Conservation (phyloP, 2,113 vertebrate species). For the Austrofundulus limnaeus region DNA sequence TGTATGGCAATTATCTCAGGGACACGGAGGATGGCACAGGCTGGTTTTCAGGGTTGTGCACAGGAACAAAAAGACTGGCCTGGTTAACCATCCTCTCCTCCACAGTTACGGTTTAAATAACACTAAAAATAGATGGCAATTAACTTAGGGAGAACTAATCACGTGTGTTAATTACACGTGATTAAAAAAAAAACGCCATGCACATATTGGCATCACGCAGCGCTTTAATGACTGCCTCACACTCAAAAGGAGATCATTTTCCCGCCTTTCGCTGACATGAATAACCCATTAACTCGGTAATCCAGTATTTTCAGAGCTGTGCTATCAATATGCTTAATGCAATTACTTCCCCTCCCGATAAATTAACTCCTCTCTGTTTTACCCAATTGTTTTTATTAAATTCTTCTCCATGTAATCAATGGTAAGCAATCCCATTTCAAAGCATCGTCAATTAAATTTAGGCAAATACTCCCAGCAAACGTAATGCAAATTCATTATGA, state of each 20-base stretch:
- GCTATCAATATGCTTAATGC: constrained; percentile 15
- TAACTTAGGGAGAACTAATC: constrained; percentile 1
- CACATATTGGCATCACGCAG: constrained; percentile 2
- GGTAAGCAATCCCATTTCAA: constrained; percentile 8
- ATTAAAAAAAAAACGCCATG: constrained; percentile 3
- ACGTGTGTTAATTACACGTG: background rate
- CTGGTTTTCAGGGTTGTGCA: constrained; percentile 41
- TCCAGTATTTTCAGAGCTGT: constrained; percentile 6
- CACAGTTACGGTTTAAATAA: constrained; percentile 16
- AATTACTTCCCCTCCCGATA: constrained; percentile 13
- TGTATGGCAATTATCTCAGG: constrained; percentile 47
- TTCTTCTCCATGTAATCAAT: constrained; percentile 35
- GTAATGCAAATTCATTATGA: constrained; percentile 25
- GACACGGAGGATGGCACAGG: constrained; percentile 1
- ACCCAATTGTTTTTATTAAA: constrained; percentile 36
- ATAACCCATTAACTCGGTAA: constrained; percentile 17
- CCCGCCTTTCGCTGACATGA: constrained; percentile 15
- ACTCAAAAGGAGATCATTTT: background rate
- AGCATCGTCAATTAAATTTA: constrained; percentile 27
- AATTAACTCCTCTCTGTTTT: constrained; percentile 8
- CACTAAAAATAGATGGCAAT: constrained; percentile 38
- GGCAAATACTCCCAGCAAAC: constrained; percentile 16
- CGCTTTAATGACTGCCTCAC: background rate
- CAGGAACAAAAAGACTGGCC: constrained; percentile 23
- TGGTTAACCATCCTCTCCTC: constrained; percentile 29